Evolutionary conservation across 2,797 vertebrate genomes (phyloP).

Genomic region (Sarcoramphus papa): DNA sequence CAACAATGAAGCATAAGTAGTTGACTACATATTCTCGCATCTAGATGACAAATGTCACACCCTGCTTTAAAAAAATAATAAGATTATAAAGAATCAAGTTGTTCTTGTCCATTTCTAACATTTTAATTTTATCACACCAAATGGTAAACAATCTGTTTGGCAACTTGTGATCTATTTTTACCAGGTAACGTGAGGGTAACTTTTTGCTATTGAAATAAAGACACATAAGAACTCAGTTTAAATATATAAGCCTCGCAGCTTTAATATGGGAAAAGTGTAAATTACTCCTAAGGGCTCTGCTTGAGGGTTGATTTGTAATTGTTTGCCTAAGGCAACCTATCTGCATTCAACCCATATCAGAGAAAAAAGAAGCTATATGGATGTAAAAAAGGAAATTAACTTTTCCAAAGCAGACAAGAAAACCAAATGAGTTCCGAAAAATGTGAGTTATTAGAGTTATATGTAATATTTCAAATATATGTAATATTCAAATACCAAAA

Average conservation of each 20-base stretch:
- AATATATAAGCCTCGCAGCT: neutral
- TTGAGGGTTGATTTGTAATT: neutral
- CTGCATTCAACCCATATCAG: neutral
- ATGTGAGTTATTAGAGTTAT: neutral
- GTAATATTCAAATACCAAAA: neutral
- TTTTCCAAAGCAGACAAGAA: neutral
- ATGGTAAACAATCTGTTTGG: slow-evolving; percentile 66
- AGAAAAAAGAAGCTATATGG: neutral
- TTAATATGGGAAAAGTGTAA: neutral
- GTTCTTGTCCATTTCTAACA: slow-evolving; percentile 50
- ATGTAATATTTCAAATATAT: neutral
- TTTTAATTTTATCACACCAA: slow-evolving; percentile 56
- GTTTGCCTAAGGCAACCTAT: neutral
- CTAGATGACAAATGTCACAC: neutral
- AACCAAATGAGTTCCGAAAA: neutral
- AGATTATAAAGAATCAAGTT: neutral
- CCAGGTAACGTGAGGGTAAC: neutral
- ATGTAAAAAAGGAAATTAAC: neutral
- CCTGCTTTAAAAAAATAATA: neutral
- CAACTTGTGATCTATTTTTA: slow-evolving; percentile 50
- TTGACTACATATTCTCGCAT: neutral
- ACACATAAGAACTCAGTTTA: neutral
- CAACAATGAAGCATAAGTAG: neutral
- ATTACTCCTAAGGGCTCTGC: neutral
- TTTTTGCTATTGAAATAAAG: neutral